These are phyloP conservation scores for Passerina amoena DNA, from an alignment of 2,113 vertebrate species.

Conservation along the genomic window DNA sequence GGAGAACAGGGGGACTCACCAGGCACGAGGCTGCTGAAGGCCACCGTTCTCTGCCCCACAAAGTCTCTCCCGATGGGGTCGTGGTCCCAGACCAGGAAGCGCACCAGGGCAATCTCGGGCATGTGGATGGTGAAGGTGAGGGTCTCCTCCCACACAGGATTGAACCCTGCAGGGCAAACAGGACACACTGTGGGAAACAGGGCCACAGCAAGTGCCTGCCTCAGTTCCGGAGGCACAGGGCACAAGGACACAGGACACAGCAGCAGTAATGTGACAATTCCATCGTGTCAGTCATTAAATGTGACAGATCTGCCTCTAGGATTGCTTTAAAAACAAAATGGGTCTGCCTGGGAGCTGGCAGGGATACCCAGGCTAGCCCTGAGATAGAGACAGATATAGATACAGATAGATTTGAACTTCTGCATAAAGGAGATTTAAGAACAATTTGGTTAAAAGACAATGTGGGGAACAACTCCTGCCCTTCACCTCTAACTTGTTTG, in stretches of 20 bases:
- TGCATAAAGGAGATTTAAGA: not conserved
- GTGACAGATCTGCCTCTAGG: not conserved
- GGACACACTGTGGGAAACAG: not conserved
- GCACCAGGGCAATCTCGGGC: slow-evolving; percentile 91
- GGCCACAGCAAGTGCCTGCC: fast-evolving
- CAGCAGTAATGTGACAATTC: not conserved
- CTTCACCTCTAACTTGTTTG: not conserved
- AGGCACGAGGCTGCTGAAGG: slow-evolving; percentile 93
- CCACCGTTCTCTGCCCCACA: slow-evolving; percentile 93
- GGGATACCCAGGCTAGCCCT: not conserved
- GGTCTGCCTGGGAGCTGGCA: not conserved
- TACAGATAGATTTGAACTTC: not conserved
- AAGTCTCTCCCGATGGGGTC: slow-evolving; percentile 97
- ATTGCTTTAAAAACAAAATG: not conserved
- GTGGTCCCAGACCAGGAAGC: slow-evolving; percentile 98
- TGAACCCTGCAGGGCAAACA: slow-evolving; percentile 83
- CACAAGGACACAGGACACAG: not conserved
- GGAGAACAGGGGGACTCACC: slow-evolving; percentile 73
- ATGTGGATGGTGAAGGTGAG: slow-evolving; percentile 95
- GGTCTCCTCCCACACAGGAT: slow-evolving; percentile 98
- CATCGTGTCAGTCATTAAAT: not conserved
- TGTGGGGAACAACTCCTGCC: not conserved
- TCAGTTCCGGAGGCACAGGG: not conserved
- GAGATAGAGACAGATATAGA: not conserved
- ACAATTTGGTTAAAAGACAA: not conserved